Conservation (phyloP, 2,888 invertebrate genomes). For the Spodoptera exigua region DNA sequence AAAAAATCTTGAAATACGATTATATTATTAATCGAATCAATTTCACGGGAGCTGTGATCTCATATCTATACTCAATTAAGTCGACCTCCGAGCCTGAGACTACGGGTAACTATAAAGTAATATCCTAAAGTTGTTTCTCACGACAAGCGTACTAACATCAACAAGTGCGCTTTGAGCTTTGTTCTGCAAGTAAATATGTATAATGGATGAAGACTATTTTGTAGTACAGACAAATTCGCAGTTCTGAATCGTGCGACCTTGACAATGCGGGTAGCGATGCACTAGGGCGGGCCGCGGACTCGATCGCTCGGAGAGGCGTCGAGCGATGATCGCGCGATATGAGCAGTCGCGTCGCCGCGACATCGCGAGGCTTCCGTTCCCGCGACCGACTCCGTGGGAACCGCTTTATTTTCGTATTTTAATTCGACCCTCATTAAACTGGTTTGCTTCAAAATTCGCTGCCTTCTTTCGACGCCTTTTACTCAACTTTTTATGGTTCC, state of each 20-base stretch:
- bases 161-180: too few relatives aligned
- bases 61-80: slow-evolving; percentile 67
- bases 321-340: slow-evolving; percentile 65
- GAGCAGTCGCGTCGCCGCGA: slow-evolving; percentile 73
- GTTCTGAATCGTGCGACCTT: slow-evolving; percentile 19
- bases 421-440: slow-evolving; percentile 89
- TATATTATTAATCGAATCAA: slow-evolving; percentile 75
- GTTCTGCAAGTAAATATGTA: too few relatives aligned
- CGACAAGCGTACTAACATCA: too few relatives aligned
- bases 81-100: slow-evolving; percentile 59
- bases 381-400: slow-evolving; percentile 88
- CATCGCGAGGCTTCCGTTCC: slow-evolving; percentile 86
- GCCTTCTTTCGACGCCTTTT: slow-evolving; percentile 89
- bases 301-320: slow-evolving; percentile 52
- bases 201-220: too few relatives aligned
- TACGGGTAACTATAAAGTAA: slow-evolving; percentile 39
- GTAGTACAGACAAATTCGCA: neutral
- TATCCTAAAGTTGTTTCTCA: too few relatives aligned
- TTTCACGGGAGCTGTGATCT: slow-evolving; percentile 74
- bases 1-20: slow-evolving; percentile 74
- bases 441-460: slow-evolving; percentile 89
- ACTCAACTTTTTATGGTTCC: slow-evolving; percentile 89
- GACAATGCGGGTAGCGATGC: slow-evolving; percentile 18
- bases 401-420: slow-evolving; percentile 88
- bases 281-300: slow-evolving; percentile 38